Percentiles rank a stretch among this genome's conserved stretches.
phyloP scores from a whole-genome alignment of 1,140 invertebrate genomes.

The Drosophila paulistorum region DNA sequence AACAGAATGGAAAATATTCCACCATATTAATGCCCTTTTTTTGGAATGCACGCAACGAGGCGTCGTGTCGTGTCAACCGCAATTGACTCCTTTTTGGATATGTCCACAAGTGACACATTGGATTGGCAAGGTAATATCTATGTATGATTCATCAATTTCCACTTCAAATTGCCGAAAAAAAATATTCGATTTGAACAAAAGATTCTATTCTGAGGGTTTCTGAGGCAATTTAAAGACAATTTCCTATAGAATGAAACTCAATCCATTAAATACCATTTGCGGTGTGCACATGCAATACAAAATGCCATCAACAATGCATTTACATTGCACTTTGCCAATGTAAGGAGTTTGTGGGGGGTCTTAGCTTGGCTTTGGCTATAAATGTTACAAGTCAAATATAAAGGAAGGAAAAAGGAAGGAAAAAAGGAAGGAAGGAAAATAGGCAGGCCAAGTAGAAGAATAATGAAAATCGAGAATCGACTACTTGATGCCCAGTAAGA shows the following conservation, averaged over 20 bases:
- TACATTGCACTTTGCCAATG: constrained; percentile 41
- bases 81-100: constrained; percentile 40
- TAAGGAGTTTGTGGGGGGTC: constrained; percentile 26
- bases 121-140: constrained; percentile 15
- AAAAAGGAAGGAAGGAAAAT: background rate
- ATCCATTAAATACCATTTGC: constrained; percentile 56
- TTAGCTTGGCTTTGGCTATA: constrained; percentile 35
- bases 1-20: constrained; percentile 22
- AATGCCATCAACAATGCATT: constrained; percentile 51
- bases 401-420: background rate
- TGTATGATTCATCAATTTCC: constrained; percentile 4
- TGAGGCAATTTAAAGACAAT: constrained; percentile 62
- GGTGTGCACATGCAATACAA: constrained; percentile 42
- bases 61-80: constrained; percentile 28
- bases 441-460: background rate
- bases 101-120: constrained; percentile 50
- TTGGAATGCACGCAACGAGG: constrained; percentile 60
- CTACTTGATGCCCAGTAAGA: background rate
- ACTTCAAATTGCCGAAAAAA: background rate
- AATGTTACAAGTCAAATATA: constrained; percentile 24
- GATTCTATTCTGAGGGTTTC: constrained; percentile 21
- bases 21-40: constrained; percentile 20
- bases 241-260: constrained; percentile 56
- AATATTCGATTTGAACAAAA: background rate
- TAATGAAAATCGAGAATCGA: background rate